Percentiles rank a stretch among this genome's conserved stretches.
Evolutionary conservation across 2,113 vertebrate genomes (phyloP).

Genomic region (Solenodon paradoxus): DNA sequence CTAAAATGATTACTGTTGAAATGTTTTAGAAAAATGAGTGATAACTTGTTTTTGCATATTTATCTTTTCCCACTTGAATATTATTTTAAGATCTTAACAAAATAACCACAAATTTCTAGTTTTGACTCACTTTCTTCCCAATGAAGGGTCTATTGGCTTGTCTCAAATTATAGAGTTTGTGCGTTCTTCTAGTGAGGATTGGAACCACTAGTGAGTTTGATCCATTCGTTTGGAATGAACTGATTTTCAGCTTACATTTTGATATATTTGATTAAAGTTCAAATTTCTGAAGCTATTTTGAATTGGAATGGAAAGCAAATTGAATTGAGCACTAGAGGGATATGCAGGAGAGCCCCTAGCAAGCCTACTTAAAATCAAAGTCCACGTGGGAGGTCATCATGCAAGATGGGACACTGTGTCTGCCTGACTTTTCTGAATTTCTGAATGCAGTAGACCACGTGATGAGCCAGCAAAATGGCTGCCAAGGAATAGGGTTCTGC

Average conservation of each 20-base stretch:
- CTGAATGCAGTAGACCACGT: background rate
- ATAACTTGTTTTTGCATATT: slow-evolving; percentile 1
- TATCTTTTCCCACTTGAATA: slow-evolving; percentile 5
- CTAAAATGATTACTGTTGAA: slow-evolving; percentile 26
- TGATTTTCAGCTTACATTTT: background rate
- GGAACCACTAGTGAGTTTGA: background rate
- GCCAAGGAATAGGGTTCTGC: background rate
- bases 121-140: background rate
- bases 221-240: slow-evolving; percentile 12
- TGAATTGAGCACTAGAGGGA: background rate
- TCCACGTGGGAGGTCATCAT: background rate
- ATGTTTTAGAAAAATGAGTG: background rate
- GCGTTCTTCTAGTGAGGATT: background rate
- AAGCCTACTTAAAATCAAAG: background rate
- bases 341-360: background rate
- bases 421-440: background rate
- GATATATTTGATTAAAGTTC: slow-evolving; percentile 3
- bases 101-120: background rate
- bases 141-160: background rate
- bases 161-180: background rate
- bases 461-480: background rate
- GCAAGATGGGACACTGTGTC: background rate
- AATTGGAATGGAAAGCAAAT: slow-evolving; percentile 28
- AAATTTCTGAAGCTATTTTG: slow-evolving; percentile 18
- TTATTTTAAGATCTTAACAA: slow-evolving; percentile 32